Conservation (phyloP, 2,797 vertebrate genomes). For the Acipenser oxyrinchus region DNA sequence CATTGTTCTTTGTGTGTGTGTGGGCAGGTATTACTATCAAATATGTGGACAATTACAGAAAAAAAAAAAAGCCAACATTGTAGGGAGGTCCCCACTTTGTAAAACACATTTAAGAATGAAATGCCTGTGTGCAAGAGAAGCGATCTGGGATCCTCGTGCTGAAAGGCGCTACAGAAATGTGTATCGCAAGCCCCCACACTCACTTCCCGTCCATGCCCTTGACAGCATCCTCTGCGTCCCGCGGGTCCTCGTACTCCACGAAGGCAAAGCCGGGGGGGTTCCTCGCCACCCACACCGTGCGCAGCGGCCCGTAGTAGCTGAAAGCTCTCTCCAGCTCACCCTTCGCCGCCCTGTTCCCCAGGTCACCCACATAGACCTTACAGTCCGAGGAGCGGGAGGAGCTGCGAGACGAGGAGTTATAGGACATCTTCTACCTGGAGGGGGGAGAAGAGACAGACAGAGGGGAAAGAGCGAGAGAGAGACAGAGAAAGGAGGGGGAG, state of each 20-base stretch:
- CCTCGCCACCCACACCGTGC: conserved; percentile 63
- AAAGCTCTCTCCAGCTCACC: conserved; percentile 61
- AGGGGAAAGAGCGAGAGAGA: conserved; percentile 11
- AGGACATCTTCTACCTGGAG: conserved; percentile 43
- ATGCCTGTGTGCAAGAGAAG: too few relatives aligned
- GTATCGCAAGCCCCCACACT: conserved; percentile 22
- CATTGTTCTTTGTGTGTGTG: too few relatives aligned
- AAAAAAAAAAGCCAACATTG: too few relatives aligned
- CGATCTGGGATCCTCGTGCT: too few relatives aligned
- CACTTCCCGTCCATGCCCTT: conserved; percentile 69
- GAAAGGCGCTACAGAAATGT: too few relatives aligned
- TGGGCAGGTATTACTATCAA: too few relatives aligned
- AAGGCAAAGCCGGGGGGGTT: conserved; percentile 67
- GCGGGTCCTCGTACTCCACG: conserved; percentile 65
- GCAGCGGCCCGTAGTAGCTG: conserved; percentile 62
- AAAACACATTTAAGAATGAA: too few relatives aligned
- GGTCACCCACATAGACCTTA: conserved; percentile 62
- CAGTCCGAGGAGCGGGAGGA: conserved; percentile 58
- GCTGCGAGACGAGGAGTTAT: conserved; percentile 55
- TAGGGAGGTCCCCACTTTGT: too few relatives aligned
- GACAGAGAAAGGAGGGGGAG: neutral
- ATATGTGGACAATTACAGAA: too few relatives aligned
- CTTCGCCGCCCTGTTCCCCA: conserved; percentile 61
- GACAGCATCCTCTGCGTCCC: conserved; percentile 63
- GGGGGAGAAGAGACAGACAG: neutral